Evolutionary conservation across 2,797 vertebrate genomes (phyloP), one percentile per base, ranked within the genome.

Genomic region (Myioborus miniatus): DNA sequence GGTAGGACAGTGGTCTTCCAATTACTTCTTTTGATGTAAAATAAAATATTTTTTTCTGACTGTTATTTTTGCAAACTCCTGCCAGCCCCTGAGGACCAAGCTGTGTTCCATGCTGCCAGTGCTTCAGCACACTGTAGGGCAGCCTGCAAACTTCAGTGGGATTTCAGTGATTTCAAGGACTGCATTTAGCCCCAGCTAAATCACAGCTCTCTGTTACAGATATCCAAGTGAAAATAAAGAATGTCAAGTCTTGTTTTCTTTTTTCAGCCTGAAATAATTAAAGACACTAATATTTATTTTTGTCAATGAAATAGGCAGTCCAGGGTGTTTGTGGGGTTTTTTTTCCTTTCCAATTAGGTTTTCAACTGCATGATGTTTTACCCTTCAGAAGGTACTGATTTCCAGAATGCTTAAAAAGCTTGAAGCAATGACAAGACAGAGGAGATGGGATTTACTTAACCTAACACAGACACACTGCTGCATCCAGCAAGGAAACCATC

Each of bases 301-400:
- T 56, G 30, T 44, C 52, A 65, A 3, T 12, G 7, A 74, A 44
- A 22, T 7, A 70, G 24, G 15, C 11, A 59, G 19, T 11, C n/a
- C 17, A 69, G 12, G 6, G 5, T 43, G 32, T 44, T 53, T 27
- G 14, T 18, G 12, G 4, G 4, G 0, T 1, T 24, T 34, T 39
- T 8, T 41, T 34, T 3, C 3, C 9, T 24, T 85, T 53, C 27
- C 18, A 30, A 7, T 24, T 37, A 41, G n/a, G 30, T 69, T 36
- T 79, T 62, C 55, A 88, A 46, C 6, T 39, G 20, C 11, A 70
- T 39, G 27, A 19, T 17, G 2, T 32, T 83, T 77, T 53, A 71
- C 5, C 20, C 6, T 68, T 76, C 11, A 64, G 29, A 65, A 80
- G 20, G 17, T 24, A 55, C 5, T n/a, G 58, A 26, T 58, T 63